These are phyloP conservation scores for Hippocampus kuda DNA, from an alignment of 2,797 vertebrate species.

Conservation along the genomic window DNA sequence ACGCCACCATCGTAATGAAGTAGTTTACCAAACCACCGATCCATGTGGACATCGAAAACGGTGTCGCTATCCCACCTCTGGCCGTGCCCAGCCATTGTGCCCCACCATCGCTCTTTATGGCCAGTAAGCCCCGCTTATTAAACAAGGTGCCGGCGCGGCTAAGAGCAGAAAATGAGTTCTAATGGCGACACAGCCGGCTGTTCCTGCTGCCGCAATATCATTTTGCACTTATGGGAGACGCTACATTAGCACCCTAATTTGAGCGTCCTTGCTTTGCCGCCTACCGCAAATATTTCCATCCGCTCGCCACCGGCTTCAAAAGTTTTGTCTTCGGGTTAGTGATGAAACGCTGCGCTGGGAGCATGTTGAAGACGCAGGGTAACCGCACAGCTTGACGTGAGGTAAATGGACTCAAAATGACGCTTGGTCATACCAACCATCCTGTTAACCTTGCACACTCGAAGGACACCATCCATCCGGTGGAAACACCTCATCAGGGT, in stretches of 20 bases:
- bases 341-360: not conserved
- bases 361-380: not conserved
- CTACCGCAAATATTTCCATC: constrained; percentile 57
- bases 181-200: constrained; percentile 43
- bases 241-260: constrained; percentile 64
- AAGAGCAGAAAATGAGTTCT: constrained; percentile 59
- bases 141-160: constrained; percentile 63
- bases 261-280: constrained; percentile 55
- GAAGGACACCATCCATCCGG: not conserved
- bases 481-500: not conserved
- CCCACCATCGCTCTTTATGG: constrained; percentile 58
- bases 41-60: not conserved
- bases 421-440: not conserved
- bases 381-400: not conserved
- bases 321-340: not conserved
- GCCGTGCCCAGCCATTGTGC: constrained; percentile 23
- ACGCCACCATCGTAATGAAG: not conserved
- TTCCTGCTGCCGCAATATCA: constrained; percentile 42
- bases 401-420: constrained; percentile 4
- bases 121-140: constrained; percentile 68
- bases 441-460: not conserved
- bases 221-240: constrained; percentile 51
- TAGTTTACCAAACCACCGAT: not conserved
- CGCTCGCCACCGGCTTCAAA: not conserved
- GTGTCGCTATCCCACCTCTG: not conserved